A percentile compares a stretch with the other conserved stretches of the same genome.
Conservation (phyloP, 2,797 vertebrate species). For the Vespertilio murinus region DNA sequence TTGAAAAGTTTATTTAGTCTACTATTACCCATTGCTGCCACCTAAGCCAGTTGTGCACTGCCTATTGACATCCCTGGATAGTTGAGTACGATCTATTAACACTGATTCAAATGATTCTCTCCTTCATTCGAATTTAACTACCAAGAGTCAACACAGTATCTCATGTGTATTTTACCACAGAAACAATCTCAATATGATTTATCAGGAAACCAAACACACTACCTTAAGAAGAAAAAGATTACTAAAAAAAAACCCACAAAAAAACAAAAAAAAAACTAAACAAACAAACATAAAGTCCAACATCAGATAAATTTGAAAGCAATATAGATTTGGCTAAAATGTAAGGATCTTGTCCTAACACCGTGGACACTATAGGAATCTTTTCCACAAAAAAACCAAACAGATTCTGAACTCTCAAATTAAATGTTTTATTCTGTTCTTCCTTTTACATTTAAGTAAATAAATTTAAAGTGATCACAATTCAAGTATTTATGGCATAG, state of each 20-base stretch:
- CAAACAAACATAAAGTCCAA: not conserved
- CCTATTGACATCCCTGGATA: not conserved
- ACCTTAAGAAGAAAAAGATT: conserved; percentile 16
- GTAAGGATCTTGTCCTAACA: not conserved
- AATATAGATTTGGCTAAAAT: not conserved
- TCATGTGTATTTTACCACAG: not conserved
- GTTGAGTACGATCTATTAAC: not conserved
- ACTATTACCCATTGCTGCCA: not conserved
- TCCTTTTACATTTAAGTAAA: not conserved
- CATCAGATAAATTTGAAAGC: not conserved
- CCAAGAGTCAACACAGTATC: not conserved
- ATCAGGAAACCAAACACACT: conserved; percentile 14
- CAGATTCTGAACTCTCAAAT: not conserved
- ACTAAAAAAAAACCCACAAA: conserved; percentile 48
- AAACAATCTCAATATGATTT: conserved; percentile 42
- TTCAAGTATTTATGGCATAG: not conserved
- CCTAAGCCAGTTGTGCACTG: not conserved
- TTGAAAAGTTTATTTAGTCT: not conserved
- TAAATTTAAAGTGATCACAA: conserved; percentile 17
- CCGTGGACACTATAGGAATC: not conserved
- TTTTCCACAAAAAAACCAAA: not conserved
- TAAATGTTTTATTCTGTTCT: conserved; percentile 27
- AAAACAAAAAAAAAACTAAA: conserved; percentile 16
- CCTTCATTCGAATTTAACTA: conserved; percentile 29
- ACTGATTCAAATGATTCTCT: not conserved